Evolutionary conservation across 2,888 invertebrate species (phyloP).

Genomic region (Rotaria macrura): DNA sequence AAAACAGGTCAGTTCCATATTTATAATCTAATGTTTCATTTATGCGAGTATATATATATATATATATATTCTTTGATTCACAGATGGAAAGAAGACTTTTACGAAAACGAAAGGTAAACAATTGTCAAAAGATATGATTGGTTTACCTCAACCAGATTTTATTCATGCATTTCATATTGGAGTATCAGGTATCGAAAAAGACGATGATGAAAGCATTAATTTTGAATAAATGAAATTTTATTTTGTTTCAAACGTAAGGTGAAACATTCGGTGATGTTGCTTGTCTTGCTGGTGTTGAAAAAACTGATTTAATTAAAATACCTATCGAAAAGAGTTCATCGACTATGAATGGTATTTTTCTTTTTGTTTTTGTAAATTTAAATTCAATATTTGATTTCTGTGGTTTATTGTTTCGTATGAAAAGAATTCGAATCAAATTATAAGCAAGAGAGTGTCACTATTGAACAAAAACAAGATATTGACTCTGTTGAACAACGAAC

Average conservation of each 20-base stretch:
- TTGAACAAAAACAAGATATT: neutral
- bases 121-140: slow-evolving; percentile 14
- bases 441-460: neutral
- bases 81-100: neutral
- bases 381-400: neutral
- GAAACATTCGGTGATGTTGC: slow-evolving; percentile 18
- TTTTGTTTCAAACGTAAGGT: neutral
- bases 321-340: neutral
- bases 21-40: too few relatives aligned
- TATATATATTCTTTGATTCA: neutral
- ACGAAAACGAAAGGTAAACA: neutral
- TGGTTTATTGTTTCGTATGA: neutral
- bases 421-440: slow-evolving; percentile 3
- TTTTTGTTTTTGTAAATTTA: neutral
- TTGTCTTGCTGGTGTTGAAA: neutral
- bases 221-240: too few relatives aligned
- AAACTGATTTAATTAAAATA: neutral
- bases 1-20: neutral
- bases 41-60: too few relatives aligned
- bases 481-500: neutral
- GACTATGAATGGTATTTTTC: neutral
- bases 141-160: neutral
- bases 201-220: neutral
- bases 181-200: neutral
- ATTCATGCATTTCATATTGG: slow-evolving; percentile 20